Conservation (phyloP, 2,888 invertebrate genomes). For the Drosophila parthenogenetica region DNA sequence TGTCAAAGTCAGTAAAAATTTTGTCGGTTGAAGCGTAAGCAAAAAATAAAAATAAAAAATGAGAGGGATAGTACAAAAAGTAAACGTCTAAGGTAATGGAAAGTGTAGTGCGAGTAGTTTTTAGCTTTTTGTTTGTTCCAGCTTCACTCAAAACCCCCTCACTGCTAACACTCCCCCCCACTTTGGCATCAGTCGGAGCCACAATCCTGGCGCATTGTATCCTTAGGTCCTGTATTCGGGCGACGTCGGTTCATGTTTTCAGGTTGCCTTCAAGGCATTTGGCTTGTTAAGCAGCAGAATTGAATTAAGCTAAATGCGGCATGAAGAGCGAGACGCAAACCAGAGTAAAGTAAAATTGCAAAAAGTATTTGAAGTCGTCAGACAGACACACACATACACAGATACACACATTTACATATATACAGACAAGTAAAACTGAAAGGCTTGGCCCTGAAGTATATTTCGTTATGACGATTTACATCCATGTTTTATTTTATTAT, state of each 20-base stretch:
- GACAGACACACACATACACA: conserved; percentile 6
- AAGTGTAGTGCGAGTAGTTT: conserved; percentile 68
- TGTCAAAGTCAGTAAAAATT: conserved; percentile 79
- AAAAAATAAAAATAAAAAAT: conserved; percentile 29
- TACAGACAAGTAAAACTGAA: conserved; percentile 4
- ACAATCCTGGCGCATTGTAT: conserved; percentile 39
- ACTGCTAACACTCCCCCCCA: neutral
- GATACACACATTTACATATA: neutral
- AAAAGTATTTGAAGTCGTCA: conserved; percentile 36
- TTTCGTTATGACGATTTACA: conserved; percentile 21
- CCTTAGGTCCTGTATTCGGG: conserved; percentile 37
- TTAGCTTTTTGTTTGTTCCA: conserved; percentile 24
- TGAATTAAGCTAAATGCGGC: conserved; percentile 70
- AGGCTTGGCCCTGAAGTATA: conserved; percentile 7
- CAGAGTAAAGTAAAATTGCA: conserved; percentile 42
- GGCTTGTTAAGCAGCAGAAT: conserved; percentile 68
- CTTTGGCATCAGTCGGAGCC: conserved; percentile 46
- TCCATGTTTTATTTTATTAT: conserved; percentile 2
- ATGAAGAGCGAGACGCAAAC: conserved; percentile 12
- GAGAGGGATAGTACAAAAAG: conserved; percentile 26
- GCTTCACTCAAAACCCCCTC: neutral
- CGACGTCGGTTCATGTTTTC: conserved; percentile 29
- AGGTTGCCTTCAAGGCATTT: conserved; percentile 58
- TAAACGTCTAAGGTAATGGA: conserved; percentile 64
- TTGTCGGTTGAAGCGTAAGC: conserved; percentile 58